Evolutionary conservation across 2,113 vertebrate genomes (phyloP).

Genomic region (Hyla sarda): DNA sequence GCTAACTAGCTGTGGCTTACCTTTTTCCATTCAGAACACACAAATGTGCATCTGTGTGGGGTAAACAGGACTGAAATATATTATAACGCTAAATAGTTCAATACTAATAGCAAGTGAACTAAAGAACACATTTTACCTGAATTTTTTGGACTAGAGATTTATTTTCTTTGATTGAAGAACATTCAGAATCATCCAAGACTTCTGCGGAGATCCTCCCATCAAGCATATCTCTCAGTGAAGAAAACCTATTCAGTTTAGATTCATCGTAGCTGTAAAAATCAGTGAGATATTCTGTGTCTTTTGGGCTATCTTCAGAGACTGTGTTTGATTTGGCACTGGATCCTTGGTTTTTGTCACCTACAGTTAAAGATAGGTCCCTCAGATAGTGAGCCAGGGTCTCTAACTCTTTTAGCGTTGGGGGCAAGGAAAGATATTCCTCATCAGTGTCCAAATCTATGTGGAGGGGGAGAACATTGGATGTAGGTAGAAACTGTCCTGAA

Average conservation of each 20-base stretch:
- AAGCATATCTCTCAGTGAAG: slow-evolving; percentile 64
- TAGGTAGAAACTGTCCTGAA: slow-evolving; percentile 64
- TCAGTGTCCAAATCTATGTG: slow-evolving; percentile 71
- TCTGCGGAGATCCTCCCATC: slow-evolving; percentile 59
- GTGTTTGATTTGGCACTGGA: slow-evolving; percentile 42
- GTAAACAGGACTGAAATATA: no score
- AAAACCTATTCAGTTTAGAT: slow-evolving; percentile 55
- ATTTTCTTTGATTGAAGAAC: slow-evolving; percentile 51
- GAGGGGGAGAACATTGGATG: slow-evolving; percentile 65
- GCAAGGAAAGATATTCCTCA: slow-evolving; percentile 86
- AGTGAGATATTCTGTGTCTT: rapidly evolving
- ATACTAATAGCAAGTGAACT: no score
- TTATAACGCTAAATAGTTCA: no score
- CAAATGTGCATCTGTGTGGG: no score
- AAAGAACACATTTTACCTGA: slow-evolving; percentile 77
- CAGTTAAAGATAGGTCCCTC: slow-evolving; percentile 68
- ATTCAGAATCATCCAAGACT: slow-evolving; percentile 45
- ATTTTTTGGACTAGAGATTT: slow-evolving; percentile 81
- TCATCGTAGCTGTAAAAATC: not conserved
- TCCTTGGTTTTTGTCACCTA: slow-evolving; percentile 51
- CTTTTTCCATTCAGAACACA: no score
- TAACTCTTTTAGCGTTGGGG: slow-evolving; percentile 79
- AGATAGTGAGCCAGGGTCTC: slow-evolving; percentile 80
- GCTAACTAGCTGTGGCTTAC: no score
- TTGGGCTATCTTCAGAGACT: not conserved